Evolutionary conservation across 2,888 invertebrate genomes (phyloP).

Genomic region (Diachrysia chrysitis): DNA sequence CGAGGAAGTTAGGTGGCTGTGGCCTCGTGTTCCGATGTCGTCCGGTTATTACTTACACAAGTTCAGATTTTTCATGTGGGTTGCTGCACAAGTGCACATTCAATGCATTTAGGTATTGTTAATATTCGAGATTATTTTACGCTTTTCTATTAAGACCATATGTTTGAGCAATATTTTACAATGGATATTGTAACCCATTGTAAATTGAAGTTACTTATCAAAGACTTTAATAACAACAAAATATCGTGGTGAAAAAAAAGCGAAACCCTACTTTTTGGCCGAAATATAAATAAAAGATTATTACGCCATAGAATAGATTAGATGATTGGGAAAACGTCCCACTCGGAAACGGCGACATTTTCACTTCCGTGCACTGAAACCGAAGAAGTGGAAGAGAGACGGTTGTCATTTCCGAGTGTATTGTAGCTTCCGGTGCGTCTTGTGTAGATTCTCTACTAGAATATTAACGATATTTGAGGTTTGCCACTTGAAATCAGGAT

Average conservation of each 20-base stretch:
- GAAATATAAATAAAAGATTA: slow-evolving; percentile 35
- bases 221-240: neutral
- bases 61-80: slow-evolving; percentile 33
- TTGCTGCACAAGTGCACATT: slow-evolving; percentile 13
- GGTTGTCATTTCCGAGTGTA: slow-evolving; percentile 61
- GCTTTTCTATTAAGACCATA: too few relatives aligned
- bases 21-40: slow-evolving; percentile 33
- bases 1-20: slow-evolving; percentile 44
- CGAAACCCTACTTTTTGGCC: neutral
- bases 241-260: neutral
- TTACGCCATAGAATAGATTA: slow-evolving; percentile 41
- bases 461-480: slow-evolving; percentile 35
- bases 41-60: slow-evolving; percentile 42
- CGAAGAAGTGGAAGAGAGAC: slow-evolving; percentile 57
- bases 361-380: slow-evolving; percentile 54
- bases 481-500: slow-evolving; percentile 35
- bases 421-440: slow-evolving; percentile 55
- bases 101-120: neutral
- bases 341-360: slow-evolving; percentile 53
- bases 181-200: neutral
- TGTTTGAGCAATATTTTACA: neutral
- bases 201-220: neutral
- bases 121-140: too few relatives aligned
- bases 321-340: slow-evolving; percentile 54
- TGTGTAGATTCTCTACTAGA: slow-evolving; percentile 46